A percentile compares a stretch with the other conserved stretches of the same genome.
phyloP scores from a whole-genome alignment of 2,113 vertebrate genomes.

The Coptodon rendalli region DNA sequence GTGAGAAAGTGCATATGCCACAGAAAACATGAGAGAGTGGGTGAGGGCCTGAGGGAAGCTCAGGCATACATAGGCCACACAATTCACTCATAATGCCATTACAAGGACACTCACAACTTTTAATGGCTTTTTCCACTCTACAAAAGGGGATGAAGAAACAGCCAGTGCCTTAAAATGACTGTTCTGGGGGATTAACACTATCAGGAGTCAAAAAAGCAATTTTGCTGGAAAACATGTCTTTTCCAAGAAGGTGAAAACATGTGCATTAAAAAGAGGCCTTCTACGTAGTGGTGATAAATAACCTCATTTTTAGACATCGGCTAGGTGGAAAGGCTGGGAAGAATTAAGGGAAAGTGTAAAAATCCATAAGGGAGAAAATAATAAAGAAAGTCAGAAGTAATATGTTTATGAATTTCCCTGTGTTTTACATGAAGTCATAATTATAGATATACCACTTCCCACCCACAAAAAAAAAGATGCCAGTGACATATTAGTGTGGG shows the following conservation, averaged over 20 bases:
- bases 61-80: neutral
- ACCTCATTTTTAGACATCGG: slow-evolving; percentile 46
- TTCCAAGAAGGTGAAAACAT: slow-evolving; percentile 43
- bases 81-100: slow-evolving; percentile 53
- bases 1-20: neutral
- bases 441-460: neutral
- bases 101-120: slow-evolving; percentile 58
- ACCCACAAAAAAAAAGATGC: neutral
- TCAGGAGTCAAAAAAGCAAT: slow-evolving; percentile 60
- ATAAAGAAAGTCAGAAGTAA: neutral
- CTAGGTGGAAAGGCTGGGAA: slow-evolving; percentile 28
- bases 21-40: neutral
- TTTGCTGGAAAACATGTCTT: slow-evolving; percentile 52
- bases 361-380: neutral
- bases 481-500: neutral
- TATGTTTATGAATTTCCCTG: neutral
- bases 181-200: slow-evolving; percentile 66
- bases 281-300: slow-evolving; percentile 54
- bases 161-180: slow-evolving; percentile 39
- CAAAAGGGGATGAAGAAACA: slow-evolving; percentile 17
- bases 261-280: slow-evolving; percentile 26
- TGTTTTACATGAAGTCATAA: neutral
- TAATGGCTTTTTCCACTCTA: slow-evolving; percentile 63
- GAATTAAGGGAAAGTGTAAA: slow-evolving; percentile 25
- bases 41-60: slow-evolving; percentile 12